Percentiles rank a stretch among this genome's conserved stretches.
These are phyloP conservation scores for Callopanchax toddi DNA, from an alignment of 2,113 vertebrate species.

Conservation along the genomic window DNA sequence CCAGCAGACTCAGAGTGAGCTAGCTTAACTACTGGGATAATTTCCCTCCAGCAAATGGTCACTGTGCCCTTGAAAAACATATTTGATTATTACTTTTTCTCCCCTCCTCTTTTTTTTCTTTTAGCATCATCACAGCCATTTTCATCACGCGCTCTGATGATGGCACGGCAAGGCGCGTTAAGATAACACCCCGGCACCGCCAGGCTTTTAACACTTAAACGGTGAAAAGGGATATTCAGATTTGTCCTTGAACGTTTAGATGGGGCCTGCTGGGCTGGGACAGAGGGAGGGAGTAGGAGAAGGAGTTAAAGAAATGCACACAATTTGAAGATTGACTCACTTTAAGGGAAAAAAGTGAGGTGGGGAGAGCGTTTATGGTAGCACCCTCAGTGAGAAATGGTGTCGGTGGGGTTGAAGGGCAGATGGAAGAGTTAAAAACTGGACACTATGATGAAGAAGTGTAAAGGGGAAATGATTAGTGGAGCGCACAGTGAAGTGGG, in stretches of 20 bases:
- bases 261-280: constrained; percentile 72
- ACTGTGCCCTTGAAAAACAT: constrained; percentile 84
- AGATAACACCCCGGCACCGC: constrained; percentile 78
- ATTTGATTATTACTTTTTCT: constrained; percentile 83
- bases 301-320: constrained; percentile 72
- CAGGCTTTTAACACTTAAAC: constrained; percentile 87
- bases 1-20: constrained; percentile 71
- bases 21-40: constrained; percentile 80
- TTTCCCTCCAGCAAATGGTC: constrained; percentile 81
- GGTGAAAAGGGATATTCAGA: constrained; percentile 85
- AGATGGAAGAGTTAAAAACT: constrained; percentile 63
- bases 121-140: constrained; percentile 82
- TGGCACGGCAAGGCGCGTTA: constrained; percentile 75
- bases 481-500: constrained; percentile 43
- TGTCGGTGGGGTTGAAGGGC: constrained; percentile 55
- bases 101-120: constrained; percentile 76
- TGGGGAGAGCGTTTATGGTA: constrained; percentile 38
- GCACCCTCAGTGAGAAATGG: constrained; percentile 53
- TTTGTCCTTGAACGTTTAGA: constrained; percentile 83
- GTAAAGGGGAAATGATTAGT: constrained; percentile 69
- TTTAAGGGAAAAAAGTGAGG: constrained; percentile 54
- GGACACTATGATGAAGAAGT: constrained; percentile 50
- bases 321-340: constrained; percentile 61
- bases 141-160: constrained; percentile 77
- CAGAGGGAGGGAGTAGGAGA: constrained; percentile 59